Evolutionary conservation across 2,797 vertebrate species (phyloP).

Genomic region (Furcifer pardalis): DNA sequence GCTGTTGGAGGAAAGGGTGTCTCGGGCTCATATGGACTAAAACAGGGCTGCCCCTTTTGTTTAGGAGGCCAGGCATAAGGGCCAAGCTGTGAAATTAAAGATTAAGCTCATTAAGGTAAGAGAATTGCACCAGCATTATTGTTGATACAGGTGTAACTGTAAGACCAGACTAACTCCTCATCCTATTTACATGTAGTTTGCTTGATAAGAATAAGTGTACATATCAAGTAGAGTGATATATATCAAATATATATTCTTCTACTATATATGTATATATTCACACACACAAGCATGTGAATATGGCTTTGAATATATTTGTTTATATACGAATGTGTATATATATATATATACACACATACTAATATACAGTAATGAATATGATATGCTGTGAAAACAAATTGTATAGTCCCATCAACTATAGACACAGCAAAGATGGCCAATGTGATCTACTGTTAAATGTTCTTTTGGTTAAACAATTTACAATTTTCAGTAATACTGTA

Average conservation of each 20-base stretch:
- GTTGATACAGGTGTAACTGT: conserved; percentile 79
- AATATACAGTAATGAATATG: neutral
- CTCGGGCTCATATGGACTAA: conserved; percentile 72
- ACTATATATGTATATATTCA: neutral
- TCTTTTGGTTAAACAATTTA: conserved; percentile 14
- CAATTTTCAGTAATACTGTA: neutral
- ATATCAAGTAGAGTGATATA: too few species aligned
- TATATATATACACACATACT: neutral
- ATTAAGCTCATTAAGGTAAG: conserved; percentile 91
- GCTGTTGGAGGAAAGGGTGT: conserved; percentile 78
- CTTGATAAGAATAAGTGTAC: conserved; percentile 33
- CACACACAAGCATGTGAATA: neutral
- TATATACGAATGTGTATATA: neutral
- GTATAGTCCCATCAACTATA: neutral
- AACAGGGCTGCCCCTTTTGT: conserved; percentile 82
- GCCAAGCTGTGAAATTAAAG: conserved; percentile 89
- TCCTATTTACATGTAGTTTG: conserved; percentile 54
- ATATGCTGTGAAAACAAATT: too few species aligned
- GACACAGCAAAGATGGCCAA: conserved; percentile 12
- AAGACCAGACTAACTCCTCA: conserved; percentile 46
- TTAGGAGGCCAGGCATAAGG: conserved; percentile 80
- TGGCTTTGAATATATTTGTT: too few species aligned
- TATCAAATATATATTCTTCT: neutral
- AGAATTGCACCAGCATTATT: conserved; percentile 80
- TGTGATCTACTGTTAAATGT: conserved; percentile 36